phyloP scores from a whole-genome alignment of 2,888 invertebrate genomes.

The Troides helena region DNA sequence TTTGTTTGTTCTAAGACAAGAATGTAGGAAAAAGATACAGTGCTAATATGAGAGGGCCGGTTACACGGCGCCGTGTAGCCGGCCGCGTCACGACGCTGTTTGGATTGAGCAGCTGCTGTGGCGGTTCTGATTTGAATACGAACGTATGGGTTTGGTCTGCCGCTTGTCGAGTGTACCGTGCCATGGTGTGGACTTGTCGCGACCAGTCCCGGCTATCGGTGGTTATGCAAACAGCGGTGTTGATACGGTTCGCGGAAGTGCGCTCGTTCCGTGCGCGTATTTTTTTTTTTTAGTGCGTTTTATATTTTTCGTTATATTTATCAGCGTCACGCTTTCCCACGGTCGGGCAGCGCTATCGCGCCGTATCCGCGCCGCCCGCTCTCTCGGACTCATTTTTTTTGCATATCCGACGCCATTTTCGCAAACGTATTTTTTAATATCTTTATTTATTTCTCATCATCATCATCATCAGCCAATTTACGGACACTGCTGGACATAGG shows the following conservation, averaged over 20 bases:
- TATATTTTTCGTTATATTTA: slow-evolving; percentile 39
- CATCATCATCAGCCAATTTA: too few species aligned
- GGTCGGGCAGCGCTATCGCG: slow-evolving; percentile 49
- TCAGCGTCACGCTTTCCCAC: slow-evolving; percentile 57
- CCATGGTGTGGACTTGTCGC: neutral
- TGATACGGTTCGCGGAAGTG: slow-evolving; percentile 51
- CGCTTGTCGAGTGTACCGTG: too few species aligned
- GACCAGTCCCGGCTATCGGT: slow-evolving; percentile 35
- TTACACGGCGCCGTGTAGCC: too few species aligned
- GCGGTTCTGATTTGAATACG: too few species aligned
- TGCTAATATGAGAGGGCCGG: too few species aligned
- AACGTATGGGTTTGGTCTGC: too few species aligned
- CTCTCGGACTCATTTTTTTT: slow-evolving; percentile 14
- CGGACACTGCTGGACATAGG: too few species aligned
- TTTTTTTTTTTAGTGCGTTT: slow-evolving; percentile 32
- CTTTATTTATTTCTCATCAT: too few species aligned
- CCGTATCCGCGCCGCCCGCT: slow-evolving; percentile 30
- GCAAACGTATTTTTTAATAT: neutral
- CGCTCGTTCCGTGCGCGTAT: slow-evolving; percentile 48
- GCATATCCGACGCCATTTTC: neutral
- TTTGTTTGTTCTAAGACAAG: too few species aligned
- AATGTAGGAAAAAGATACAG: too few species aligned
- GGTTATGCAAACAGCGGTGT: slow-evolving; percentile 32
- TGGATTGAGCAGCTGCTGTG: too few species aligned
- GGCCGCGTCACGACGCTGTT: too few species aligned